These are phyloP conservation scores for Pachypeltis micranthus DNA, from an alignment of 1,140 invertebrate genomes.

Conservation along the genomic window DNA sequence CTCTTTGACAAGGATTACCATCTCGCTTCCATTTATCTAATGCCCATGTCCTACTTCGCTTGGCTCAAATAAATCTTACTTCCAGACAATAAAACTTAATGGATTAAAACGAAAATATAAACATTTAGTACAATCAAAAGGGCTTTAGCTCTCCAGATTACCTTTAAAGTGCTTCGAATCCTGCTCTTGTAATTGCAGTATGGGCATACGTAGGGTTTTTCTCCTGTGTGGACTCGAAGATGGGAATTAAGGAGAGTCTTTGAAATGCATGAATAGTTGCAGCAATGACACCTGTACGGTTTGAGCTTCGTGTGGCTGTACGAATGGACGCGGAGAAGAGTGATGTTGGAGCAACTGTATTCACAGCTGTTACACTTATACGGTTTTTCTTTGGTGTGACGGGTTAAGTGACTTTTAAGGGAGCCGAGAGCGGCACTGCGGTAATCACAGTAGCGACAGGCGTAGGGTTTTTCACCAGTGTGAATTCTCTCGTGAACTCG, in stretches of 20 bases:
- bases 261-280: slow-evolving; percentile 13
- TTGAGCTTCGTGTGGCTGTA: slow-evolving; percentile 3
- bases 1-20: too few species aligned
- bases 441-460: slow-evolving; percentile 51
- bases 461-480: slow-evolving; percentile 47
- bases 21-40: too few species aligned
- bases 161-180: not conserved
- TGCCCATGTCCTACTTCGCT: too few species aligned
- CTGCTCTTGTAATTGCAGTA: not conserved
- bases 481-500: slow-evolving; percentile 52
- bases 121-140: too few species aligned
- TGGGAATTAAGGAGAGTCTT: not conserved
- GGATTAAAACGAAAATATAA: too few species aligned
- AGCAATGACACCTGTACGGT: slow-evolving; percentile 29
- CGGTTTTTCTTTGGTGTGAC: slow-evolving; percentile 27
- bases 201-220: not conserved
- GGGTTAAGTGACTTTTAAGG: not conserved
- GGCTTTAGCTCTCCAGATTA: too few species aligned
- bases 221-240: too few species aligned
- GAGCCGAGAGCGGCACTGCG: not conserved
- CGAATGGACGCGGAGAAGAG: not conserved
- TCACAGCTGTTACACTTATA: slow-evolving; percentile 15
- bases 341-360: not conserved
- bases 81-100: too few species aligned
- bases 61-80: too few species aligned